Evolutionary conservation across 2,797 vertebrate species (phyloP), one percentile per base, ranked within the genome.

Genomic region (Notolabrus celidotus): DNA sequence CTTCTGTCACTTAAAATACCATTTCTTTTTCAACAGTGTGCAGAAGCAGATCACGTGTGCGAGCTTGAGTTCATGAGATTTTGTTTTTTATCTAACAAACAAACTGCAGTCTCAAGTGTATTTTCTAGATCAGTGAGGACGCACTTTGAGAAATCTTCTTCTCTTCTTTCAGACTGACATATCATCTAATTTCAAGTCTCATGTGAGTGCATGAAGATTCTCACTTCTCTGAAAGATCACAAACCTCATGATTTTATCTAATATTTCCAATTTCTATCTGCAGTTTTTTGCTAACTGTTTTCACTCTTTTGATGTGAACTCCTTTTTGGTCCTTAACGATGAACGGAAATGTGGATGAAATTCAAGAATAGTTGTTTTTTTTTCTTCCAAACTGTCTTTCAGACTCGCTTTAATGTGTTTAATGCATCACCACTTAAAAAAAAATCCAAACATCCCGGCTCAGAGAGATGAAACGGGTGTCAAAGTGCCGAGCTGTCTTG

Each of bases 401-500:
- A 63, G 27, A 64, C n/a, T 34, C 39, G 17, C 14, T 68, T 82
- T 49, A 65, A 69, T 83, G 55, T 60, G 68, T 65, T 55, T 60
- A 43, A 53, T 70, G 23, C 42, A 47, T 77, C 59, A 64, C 34
- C 22, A 12, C 56, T 49, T 9, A 29, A 41, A 55, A 38, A 67
- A 55, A 43, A 67, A 46, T 16, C 39, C 23, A 14, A 38, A 33
- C 33, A 67, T 11, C 38, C 43, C 67, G 17, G 7, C 71, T 29
- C 59, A 63, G 74, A 73, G 67, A 82, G 74, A 81, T 77, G 68
- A 86, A 87, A 76, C 66, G 77, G 55, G 71, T 16, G 59, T 86
- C 62, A 81, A 60, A 66, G 53, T 60, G 64, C 12, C 3, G 62
- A 57, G 75, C 84, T 67, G 66, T 80, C 81, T 88, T 54, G 67